Percentiles rank a stretch among this genome's conserved stretches.
Conservation (phyloP, 2,797 vertebrate genomes). For the Tenualosa thibaudeaui region DNA sequence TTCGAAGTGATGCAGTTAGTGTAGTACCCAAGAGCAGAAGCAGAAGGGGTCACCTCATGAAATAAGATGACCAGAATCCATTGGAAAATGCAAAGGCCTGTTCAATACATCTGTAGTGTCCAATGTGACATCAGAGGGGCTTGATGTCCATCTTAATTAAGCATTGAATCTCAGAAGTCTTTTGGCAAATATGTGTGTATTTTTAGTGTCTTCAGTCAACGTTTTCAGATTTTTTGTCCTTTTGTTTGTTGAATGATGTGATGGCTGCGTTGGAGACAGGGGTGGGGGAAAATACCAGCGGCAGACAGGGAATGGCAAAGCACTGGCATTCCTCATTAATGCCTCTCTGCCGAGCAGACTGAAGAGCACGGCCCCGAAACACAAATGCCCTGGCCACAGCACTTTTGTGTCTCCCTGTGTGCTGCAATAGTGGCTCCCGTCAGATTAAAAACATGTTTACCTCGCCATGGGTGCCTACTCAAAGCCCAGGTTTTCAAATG, state of each 20-base stretch:
- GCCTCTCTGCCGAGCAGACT: conserved; percentile 67
- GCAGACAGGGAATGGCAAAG: conserved; percentile 60
- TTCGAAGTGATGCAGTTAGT: not conserved
- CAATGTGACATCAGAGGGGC: not conserved
- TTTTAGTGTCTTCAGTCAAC: too few species aligned
- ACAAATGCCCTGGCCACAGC: conserved; percentile 46
- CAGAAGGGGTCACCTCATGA: not conserved
- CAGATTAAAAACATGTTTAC: conserved; percentile 32
- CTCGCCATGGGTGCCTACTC: not conserved
- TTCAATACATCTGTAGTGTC: not conserved
- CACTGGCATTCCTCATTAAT: conserved; percentile 71
- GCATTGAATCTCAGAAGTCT: not conserved
- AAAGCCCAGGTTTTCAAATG: not conserved
- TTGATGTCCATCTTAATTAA: not conserved
- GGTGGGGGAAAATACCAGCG: conserved; percentile 47
- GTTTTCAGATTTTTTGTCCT: not conserved
- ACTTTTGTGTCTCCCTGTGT: conserved; percentile 12
- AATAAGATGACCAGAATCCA: not conserved
- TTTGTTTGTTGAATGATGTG: not conserved
- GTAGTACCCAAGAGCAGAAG: not conserved
- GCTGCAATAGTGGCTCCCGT: conserved; percentile 46
- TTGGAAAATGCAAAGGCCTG: not conserved
- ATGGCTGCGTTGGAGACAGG: not conserved
- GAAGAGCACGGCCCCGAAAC: conserved; percentile 50
- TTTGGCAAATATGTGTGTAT: not conserved